Evolutionary conservation across 2,113 vertebrate genomes (phyloP).

Genomic region (Tylochromis polylepis): DNA sequence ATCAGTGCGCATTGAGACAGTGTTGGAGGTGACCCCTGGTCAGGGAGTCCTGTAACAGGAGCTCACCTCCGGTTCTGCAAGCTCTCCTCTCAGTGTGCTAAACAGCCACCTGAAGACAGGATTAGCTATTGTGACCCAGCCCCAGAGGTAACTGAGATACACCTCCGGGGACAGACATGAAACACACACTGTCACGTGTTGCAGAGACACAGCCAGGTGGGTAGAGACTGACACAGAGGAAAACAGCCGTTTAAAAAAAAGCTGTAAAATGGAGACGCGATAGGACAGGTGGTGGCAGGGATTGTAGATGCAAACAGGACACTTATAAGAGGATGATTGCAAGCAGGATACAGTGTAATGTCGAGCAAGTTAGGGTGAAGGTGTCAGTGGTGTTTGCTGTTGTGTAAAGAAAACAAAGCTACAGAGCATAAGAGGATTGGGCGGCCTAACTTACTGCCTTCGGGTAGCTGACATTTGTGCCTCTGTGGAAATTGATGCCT

Average conservation of each 20-base stretch:
- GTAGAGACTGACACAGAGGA: slow-evolving; percentile 1
- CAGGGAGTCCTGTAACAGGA: slow-evolving; percentile 76
- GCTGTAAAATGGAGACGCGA: slow-evolving; percentile 11
- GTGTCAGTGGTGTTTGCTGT: slow-evolving; percentile 65
- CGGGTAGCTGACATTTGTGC: slow-evolving; percentile 85
- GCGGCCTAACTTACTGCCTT: slow-evolving; percentile 75
- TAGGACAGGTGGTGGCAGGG: slow-evolving; percentile 38
- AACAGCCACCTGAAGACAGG: slow-evolving; percentile 78
- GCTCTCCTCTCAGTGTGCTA: slow-evolving; percentile 71
- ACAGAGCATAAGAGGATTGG: slow-evolving; percentile 78
- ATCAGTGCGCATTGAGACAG: slow-evolving; percentile 11
- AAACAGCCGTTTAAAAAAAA: slow-evolving; percentile 3
- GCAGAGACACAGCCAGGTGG: slow-evolving; percentile 14
- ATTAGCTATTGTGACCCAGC: slow-evolving; percentile 70
- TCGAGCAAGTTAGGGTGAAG: slow-evolving; percentile 54
- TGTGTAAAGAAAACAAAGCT: slow-evolving; percentile 72
- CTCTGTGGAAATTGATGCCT: slow-evolving; percentile 89
- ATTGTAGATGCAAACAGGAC: slow-evolving; percentile 60
- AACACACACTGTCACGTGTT: slow-evolving; percentile 65
- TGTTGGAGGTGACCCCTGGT: slow-evolving; percentile 73
- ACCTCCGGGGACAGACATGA: slow-evolving; percentile 61
- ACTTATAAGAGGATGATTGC: slow-evolving; percentile 63
- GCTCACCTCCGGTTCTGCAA: slow-evolving; percentile 69
- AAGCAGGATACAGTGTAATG: slow-evolving; percentile 29
- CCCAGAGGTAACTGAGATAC: slow-evolving; percentile 71